Evolutionary conservation across 2,113 vertebrate genomes (phyloP).

Genomic region (Cichladusa arquata): DNA sequence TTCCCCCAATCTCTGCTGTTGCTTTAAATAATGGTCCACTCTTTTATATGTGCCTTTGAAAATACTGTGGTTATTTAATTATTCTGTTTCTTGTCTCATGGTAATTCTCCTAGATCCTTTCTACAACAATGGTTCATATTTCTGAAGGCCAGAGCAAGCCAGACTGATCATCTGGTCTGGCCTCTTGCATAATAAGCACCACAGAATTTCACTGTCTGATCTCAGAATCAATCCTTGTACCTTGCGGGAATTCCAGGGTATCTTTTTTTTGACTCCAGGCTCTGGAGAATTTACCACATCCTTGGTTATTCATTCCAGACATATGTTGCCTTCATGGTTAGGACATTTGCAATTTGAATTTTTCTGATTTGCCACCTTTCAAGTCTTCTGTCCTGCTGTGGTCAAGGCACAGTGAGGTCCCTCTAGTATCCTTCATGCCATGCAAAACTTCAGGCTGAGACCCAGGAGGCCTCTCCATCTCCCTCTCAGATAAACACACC

Average conservation of each 20-base stretch:
- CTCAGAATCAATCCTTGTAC: not conserved
- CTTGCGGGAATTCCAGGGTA: not conserved
- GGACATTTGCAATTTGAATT: not conserved
- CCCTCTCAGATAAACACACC: not conserved
- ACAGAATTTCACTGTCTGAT: not conserved
- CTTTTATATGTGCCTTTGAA: constrained; percentile 9
- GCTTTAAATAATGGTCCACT: not conserved
- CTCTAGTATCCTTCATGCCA: not conserved
- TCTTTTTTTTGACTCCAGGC: not conserved
- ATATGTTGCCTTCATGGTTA: not conserved
- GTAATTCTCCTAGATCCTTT: constrained; percentile 10
- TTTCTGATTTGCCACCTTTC: not conserved
- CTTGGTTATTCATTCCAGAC: constrained; percentile 8
- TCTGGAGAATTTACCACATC: constrained; percentile 22
- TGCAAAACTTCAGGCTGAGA: not conserved
- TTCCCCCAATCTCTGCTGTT: not conserved
- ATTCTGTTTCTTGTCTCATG: constrained; percentile 19
- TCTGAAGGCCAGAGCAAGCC: constrained; percentile 11
- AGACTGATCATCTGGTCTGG: constrained; percentile 20
- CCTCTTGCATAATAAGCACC: not conserved
- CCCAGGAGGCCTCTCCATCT: not conserved
- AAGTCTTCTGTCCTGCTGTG: not conserved
- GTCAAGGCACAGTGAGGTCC: not conserved
- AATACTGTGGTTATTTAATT: constrained; percentile 1
- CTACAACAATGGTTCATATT: constrained; percentile 24